A percentile compares a stretch with the other conserved stretches of the same genome.
Evolutionary conservation across 2,888 invertebrate species (phyloP).

Genomic region (Abrostola triplasia): DNA sequence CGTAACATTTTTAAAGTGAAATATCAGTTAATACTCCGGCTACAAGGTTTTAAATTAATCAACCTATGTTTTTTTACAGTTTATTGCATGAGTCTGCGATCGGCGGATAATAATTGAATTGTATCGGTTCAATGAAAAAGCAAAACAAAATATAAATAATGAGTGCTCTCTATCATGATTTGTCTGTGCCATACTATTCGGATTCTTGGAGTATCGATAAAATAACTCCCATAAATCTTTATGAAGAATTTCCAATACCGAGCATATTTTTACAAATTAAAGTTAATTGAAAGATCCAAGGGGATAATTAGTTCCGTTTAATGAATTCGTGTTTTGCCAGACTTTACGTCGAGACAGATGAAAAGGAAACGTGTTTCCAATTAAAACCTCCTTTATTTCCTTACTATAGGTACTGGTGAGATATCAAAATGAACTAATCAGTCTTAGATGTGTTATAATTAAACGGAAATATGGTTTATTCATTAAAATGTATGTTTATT

Average conservation of each 20-base stretch:
- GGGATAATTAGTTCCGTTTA: constrained; percentile 11
- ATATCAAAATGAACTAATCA: neutral
- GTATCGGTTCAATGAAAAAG: no score
- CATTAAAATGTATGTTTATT: no score
- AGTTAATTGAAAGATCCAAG: constrained; percentile 5
- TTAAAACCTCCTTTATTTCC: constrained; percentile 3
- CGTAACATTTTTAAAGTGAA: no score
- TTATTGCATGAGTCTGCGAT: no score
- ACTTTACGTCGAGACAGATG: constrained; percentile 4
- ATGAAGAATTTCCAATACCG: neutral
- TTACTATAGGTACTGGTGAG: neutral
- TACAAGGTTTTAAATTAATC: no score
- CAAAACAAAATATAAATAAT: no score
- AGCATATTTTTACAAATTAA: neutral
- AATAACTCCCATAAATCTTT: neutral
- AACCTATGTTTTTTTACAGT: no score
- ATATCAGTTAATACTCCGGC: no score
- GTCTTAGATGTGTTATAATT: neutral
- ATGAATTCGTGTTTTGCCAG: constrained; percentile 11
- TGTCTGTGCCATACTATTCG: no score
- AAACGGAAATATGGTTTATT: no score
- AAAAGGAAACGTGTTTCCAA: constrained; percentile 11
- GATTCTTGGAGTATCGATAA: neutral
- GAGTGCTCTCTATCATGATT: no score
- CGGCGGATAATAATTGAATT: no score